Percentiles rank a stretch among this genome's conserved stretches.
phyloP scores from a whole-genome alignment of 1,140 invertebrate species.

The Frieseomelitta varia region DNA sequence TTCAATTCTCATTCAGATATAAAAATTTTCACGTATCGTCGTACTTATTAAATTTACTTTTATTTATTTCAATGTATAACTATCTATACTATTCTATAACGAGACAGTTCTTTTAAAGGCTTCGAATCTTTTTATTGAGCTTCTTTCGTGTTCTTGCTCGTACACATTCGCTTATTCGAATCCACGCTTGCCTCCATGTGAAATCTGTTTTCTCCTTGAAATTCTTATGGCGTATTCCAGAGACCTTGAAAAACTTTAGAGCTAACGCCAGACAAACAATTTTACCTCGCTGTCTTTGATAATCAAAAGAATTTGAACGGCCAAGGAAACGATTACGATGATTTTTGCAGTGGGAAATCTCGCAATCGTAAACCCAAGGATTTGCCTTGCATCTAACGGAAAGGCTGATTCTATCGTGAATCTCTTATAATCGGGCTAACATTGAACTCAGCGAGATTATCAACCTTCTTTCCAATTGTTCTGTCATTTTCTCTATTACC shows the following conservation, averaged over 20 bases:
- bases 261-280: neutral
- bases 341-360: neutral
- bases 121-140: neutral
- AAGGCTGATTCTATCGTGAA: no score
- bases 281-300: neutral
- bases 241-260: neutral
- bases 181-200: neutral
- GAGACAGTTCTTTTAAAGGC: no score
- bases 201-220: neutral
- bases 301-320: neutral
- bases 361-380: neutral
- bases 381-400: neutral
- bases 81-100: neutral
- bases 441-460: neutral
- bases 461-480: neutral
- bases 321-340: neutral
- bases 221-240: neutral
- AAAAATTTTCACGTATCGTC: no score
- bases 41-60: neutral
- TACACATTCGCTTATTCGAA: neutral
- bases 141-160: neutral
- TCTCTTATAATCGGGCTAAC: neutral
- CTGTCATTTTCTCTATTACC: neutral
- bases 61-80: neutral
- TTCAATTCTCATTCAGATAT: no score